Evolutionary conservation across 2,797 vertebrate genomes (phyloP).

Genomic region (Aplochiton taeniatus): DNA sequence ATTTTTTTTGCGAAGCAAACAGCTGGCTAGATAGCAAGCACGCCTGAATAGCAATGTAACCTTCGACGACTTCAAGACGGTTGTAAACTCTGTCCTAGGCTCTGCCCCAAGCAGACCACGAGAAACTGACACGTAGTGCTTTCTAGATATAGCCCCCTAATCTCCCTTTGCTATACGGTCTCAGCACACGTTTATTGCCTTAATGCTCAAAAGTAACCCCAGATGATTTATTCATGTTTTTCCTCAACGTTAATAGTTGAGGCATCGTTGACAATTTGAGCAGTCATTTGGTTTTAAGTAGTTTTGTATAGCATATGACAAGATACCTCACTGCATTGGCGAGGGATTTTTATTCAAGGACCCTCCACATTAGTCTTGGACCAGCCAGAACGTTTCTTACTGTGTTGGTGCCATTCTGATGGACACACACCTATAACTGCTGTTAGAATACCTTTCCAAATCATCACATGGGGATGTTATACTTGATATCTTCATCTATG

Average conservation of each 20-base stretch:
- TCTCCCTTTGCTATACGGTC: conserved; percentile 20
- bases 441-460: too few species aligned
- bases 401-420: too few species aligned
- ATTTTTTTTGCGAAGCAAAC: conserved; percentile 2
- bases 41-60: not conserved
- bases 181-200: not conserved
- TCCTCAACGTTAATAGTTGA: not conserved
- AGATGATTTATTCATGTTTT: not conserved
- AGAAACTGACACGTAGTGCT: conserved; percentile 74
- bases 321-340: too few species aligned
- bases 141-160: conserved; percentile 37
- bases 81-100: conserved; percentile 8
- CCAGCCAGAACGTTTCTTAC: too few species aligned
- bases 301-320: too few species aligned
- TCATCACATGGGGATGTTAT: too few species aligned
- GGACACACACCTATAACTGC: too few species aligned
- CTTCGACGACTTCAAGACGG: not conserved
- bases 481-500: too few species aligned
- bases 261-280: too few species aligned
- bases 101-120: conserved; percentile 28
- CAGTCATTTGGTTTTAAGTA: too few species aligned
- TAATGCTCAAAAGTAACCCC: not conserved
- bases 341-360: too few species aligned
- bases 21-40: conserved; percentile 38
- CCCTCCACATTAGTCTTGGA: too few species aligned